Base-by-base conservation (phyloP, 2,888 invertebrate genomes). In the Atethmia centrago region DNA sequence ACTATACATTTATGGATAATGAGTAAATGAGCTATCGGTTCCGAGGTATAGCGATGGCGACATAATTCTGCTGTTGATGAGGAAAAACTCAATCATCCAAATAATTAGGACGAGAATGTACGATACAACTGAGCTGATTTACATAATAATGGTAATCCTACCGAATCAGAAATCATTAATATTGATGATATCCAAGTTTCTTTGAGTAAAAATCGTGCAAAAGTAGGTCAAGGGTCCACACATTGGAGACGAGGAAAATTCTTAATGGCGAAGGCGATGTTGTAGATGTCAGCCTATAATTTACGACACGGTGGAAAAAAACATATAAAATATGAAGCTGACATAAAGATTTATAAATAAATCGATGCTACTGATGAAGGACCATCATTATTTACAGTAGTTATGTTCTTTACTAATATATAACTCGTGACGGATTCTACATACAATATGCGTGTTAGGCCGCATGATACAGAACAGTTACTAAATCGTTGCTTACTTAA, bases 211-310 rank as follows among this genome's bases (percentile, higher is more conserved):
- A 66, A 71, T 67, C 36, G 69, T 42, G 56, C 28, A 40, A 74
- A 81, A 73, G 64, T 81, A 77, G 77, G 86, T 77, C 80, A 85
- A 85, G 85, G 85, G 64, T 71, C 62, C 71, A 79, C 74, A 74
- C 72, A 71, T 65, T 28, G 71, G 28, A 67, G 69, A 80, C 42
- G 71, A 84, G 83, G 85, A 80, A 85, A 83, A 83, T 67, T 75
- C 58, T 62, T 71, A 70, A 67, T 65, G 58, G 19, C 36, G 55
- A 72, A 66, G 70, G 59, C 64, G 28, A 75, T 78, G 40, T 64
- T 55, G 56, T 67, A 64, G 71, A 77, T 70, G 66, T 36, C 70
- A 69, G 47, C 45, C 56, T 73, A 74, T 68, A 42, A 56, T 71
- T 59, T 62, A 80, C 49, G 59, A 12, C 62, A n/a, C n/a, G 0